phyloP scores from a whole-genome alignment of 1,140 invertebrate genomes.

The Alviniconcha marisindica region DNA sequence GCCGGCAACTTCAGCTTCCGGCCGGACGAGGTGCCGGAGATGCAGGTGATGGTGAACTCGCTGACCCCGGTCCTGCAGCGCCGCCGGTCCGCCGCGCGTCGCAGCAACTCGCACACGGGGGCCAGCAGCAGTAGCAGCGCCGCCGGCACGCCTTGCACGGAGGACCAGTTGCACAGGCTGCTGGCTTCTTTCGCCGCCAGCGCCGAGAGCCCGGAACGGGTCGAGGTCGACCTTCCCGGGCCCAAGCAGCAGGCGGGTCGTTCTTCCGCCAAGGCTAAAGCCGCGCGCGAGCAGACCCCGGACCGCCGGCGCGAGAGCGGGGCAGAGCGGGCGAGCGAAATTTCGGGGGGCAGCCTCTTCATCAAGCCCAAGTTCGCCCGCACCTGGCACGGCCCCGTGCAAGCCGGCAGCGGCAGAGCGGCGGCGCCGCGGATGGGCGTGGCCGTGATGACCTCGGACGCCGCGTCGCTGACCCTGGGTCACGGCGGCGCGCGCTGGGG shows the following conservation, averaged over 20 bases:
- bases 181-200: neutral
- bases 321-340: neutral
- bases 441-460: conserved; percentile 38
- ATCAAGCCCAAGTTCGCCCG: conserved; percentile 42
- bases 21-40: conserved; percentile 58
- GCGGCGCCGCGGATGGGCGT: conserved; percentile 45
- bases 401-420: neutral
- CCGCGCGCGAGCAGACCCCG: neutral
- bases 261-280: neutral
- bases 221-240: neutral
- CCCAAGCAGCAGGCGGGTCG: neutral
- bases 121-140: neutral
- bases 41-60: conserved; percentile 67
- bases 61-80: conserved; percentile 64
- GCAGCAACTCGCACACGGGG: neutral
- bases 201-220: neutral
- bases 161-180: neutral
- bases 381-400: conserved; percentile 49
- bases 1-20: conserved; percentile 26
- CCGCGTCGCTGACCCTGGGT: neutral
- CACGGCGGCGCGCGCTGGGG: neutral
- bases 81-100: conserved; percentile 33
- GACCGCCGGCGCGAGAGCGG: neutral
- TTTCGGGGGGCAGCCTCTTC: conserved; percentile 34
- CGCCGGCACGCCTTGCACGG: neutral